These are phyloP conservation scores for Zaprionus camerounensis DNA, from an alignment of 1,140 invertebrate genomes.

Conservation along the genomic window DNA sequence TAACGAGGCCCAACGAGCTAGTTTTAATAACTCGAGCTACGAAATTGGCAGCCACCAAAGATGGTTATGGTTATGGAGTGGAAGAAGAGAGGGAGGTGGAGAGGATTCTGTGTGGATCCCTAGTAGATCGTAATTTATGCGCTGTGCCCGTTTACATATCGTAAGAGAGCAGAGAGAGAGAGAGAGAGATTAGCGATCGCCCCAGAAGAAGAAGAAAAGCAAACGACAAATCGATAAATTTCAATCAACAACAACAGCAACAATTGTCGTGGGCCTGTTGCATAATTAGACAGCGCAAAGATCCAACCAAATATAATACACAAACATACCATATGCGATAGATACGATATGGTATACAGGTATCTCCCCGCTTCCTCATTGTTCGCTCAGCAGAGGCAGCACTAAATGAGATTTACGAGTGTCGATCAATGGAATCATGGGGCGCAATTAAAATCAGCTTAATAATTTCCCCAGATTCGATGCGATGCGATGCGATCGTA, in stretches of 20 bases:
- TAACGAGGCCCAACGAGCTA: slow-evolving; percentile 53
- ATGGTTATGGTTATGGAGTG: slow-evolving; percentile 25
- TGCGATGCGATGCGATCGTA: slow-evolving; percentile 7
- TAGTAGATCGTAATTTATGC: slow-evolving; percentile 29
- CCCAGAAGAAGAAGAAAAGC: not conserved
- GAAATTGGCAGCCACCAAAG: slow-evolving; percentile 64
- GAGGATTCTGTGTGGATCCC: not conserved
- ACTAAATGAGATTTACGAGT: slow-evolving; percentile 81
- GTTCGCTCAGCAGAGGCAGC: slow-evolving; percentile 7
- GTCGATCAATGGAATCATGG: slow-evolving; percentile 57
- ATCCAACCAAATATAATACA: slow-evolving; percentile 9
- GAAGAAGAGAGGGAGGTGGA: not conserved
- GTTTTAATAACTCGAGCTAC: slow-evolving; percentile 49
- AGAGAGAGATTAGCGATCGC: slow-evolving; percentile 56
- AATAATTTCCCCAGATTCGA: slow-evolving; percentile 60
- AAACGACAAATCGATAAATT: slow-evolving; percentile 70
- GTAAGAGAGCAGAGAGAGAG: slow-evolving; percentile 37
- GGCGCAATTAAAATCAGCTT: slow-evolving; percentile 83
- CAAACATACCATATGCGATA: not conserved
- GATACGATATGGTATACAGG: not conserved
- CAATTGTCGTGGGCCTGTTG: slow-evolving; percentile 55
- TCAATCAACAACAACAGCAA: slow-evolving; percentile 64
- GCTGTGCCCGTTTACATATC: slow-evolving; percentile 18
- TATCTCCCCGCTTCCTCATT: slow-evolving; percentile 3
- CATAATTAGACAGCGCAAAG: slow-evolving; percentile 65